Evolutionary conservation across 2,797 vertebrate species (phyloP).

Genomic region (Florisuga fusca): DNA sequence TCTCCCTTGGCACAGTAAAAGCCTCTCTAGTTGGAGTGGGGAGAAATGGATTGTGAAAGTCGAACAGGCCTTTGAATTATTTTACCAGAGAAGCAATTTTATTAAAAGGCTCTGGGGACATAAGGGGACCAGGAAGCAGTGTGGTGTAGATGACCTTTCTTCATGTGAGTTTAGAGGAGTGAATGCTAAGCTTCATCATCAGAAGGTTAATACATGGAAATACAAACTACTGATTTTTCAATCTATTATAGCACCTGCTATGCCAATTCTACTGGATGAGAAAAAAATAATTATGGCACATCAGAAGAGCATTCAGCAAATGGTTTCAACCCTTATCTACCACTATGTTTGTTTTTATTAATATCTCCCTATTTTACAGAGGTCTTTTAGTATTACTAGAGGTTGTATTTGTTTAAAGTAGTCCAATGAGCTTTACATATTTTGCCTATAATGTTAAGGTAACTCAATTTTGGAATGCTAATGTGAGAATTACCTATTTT

Average conservation of each 20-base stretch:
- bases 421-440: background rate
- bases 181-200: background rate
- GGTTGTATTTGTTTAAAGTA: background rate
- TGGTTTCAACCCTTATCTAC: background rate
- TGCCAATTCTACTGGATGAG: background rate
- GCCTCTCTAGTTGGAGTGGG: background rate
- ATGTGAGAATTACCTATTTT: background rate
- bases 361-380: background rate
- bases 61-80: background rate
- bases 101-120: background rate
- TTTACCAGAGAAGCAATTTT: background rate
- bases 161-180: background rate
- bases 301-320: background rate
- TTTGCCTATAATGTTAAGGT: background rate
- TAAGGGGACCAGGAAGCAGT: background rate
- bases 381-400: background rate
- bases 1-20: background rate
- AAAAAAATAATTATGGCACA: background rate
- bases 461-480: background rate
- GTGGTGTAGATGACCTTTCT: background rate
- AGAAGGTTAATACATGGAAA: background rate
- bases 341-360: background rate
- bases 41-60: background rate
- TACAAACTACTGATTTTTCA: background rate
- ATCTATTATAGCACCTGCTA: accelerated